These are phyloP conservation scores for Coleophora flavipennella DNA, from an alignment of 2,888 invertebrate species.

Conservation along the genomic window DNA sequence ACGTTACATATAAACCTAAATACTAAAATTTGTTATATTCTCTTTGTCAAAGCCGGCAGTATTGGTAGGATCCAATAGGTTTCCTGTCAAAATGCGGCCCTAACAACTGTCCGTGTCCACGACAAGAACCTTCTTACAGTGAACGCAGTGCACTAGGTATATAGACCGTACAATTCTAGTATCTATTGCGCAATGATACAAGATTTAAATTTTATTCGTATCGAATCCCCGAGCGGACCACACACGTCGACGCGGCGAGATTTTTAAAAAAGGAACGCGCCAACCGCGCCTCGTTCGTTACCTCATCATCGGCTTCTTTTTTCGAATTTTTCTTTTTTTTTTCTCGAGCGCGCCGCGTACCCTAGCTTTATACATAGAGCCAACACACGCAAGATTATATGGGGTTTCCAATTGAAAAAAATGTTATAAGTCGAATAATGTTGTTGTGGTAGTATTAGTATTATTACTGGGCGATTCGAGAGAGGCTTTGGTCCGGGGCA, in stretches of 20 bases:
- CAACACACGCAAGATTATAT: constrained; percentile 27
- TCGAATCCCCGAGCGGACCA: constrained; percentile 38
- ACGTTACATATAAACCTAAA: too few relatives aligned
- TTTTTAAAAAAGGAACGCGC: constrained; percentile 67
- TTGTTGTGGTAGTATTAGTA: constrained; percentile 41
- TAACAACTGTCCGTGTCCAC: too few relatives aligned
- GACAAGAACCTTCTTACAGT: too few relatives aligned
- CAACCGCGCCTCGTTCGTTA: constrained; percentile 69
- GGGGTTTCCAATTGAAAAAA: constrained; percentile 32
- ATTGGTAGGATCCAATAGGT: too few relatives aligned
- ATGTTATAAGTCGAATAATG: constrained; percentile 49
- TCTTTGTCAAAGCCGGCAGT: too few relatives aligned
- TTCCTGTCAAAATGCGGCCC: too few relatives aligned
- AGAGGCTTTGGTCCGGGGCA: constrained; percentile 27
- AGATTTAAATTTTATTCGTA: constrained; percentile 16
- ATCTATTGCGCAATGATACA: constrained; percentile 9
- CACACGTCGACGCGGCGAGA: constrained; percentile 58
- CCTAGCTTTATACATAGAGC: constrained; percentile 62
- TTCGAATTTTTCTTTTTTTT: constrained; percentile 41
- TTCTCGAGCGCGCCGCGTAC: constrained; percentile 32
- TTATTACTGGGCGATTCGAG: constrained; percentile 36
- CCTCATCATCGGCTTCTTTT: constrained; percentile 64
- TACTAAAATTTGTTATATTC: too few relatives aligned
- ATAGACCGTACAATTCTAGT: constrained; percentile 12
- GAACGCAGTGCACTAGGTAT: too few relatives aligned